Percentiles rank a stretch among this genome's conserved stretches.
Conservation (phyloP, 2,113 vertebrate species). For the Thunnus thynnus region DNA sequence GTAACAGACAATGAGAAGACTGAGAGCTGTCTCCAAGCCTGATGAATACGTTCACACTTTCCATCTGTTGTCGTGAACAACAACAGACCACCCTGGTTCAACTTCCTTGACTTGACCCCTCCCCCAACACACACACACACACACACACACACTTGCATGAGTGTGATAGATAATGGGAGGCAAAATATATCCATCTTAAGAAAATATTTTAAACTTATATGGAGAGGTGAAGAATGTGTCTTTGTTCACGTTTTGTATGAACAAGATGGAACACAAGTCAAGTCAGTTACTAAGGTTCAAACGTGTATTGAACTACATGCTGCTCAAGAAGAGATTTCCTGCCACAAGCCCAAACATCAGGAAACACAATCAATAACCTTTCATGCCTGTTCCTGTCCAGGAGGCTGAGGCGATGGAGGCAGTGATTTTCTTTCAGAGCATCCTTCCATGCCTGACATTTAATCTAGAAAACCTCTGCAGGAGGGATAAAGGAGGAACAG, state of each 20-base stretch:
- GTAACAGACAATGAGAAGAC: slow-evolving; percentile 38
- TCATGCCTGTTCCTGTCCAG: slow-evolving; percentile 12
- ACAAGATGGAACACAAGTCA: neutral
- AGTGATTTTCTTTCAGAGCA: slow-evolving; percentile 32
- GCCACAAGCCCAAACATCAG: slow-evolving; percentile 36
- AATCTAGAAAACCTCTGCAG: slow-evolving; percentile 15
- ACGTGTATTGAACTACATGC: neutral
- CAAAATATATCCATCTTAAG: neutral
- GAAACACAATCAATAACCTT: slow-evolving; percentile 38
- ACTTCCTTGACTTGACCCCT: slow-evolving; percentile 74
- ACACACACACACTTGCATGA: slow-evolving; percentile 47
- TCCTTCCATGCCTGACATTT: slow-evolving; percentile 31
- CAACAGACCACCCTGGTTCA: slow-evolving; percentile 76
- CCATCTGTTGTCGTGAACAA: slow-evolving; percentile 79
- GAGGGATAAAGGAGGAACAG: slow-evolving; percentile 6
- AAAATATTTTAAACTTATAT: neutral
- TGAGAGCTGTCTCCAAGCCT: slow-evolving; percentile 40
- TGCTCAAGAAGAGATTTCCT: slow-evolving; percentile 12
- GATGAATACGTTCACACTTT: slow-evolving; percentile 75
- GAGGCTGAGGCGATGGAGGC: slow-evolving; percentile 19
- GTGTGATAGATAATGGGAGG: slow-evolving; percentile 20
- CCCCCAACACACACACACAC: slow-evolving; percentile 63
- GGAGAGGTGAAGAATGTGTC: neutral
- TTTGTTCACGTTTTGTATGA: neutral
- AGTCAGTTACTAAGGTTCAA: neutral